A percentile compares a stretch with the other conserved stretches of the same genome.
phyloP scores from a whole-genome alignment of 2,888 invertebrate genomes.

The Criorhina ranunculi region DNA sequence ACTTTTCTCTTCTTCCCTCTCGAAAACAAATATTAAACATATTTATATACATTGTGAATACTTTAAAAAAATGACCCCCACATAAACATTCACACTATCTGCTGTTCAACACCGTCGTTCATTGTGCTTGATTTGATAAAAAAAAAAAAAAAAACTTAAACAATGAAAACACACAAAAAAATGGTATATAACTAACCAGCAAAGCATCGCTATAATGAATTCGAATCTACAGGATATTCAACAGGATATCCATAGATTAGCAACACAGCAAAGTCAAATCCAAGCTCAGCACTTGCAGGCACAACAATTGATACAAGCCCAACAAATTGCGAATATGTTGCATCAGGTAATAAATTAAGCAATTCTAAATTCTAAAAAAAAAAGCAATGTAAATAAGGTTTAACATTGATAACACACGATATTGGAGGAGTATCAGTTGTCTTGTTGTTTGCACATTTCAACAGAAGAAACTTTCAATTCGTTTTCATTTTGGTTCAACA shows the following conservation, averaged over 20 bases:
- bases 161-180: conserved; percentile 26
- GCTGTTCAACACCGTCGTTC: background rate
- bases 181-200: conserved; percentile 80
- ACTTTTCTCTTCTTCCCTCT: conserved; percentile 27
- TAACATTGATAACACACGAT: background rate
- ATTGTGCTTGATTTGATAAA: conserved; percentile 36
- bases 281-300: conserved; percentile 87
- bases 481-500: background rate
- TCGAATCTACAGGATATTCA: conserved; percentile 97
- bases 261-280: conserved; percentile 92
- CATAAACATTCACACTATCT: conserved; percentile 30
- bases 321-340: conserved; percentile 85
- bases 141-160: no score
- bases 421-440: conserved; percentile 60
- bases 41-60: conserved; percentile 13
- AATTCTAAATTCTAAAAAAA: conserved; percentile 6
- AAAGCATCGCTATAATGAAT: conserved; percentile 89
- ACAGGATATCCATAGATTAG: conserved; percentile 95
- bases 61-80: conserved; percentile 4
- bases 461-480: background rate
- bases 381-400: background rate
- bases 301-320: conserved; percentile 86
- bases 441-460: conserved; percentile 59
- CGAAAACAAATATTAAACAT: conserved; percentile 9
- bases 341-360: conserved; percentile 81